Conservation (phyloP, 2,797 vertebrate species). For the Holocentrus rufus region DNA sequence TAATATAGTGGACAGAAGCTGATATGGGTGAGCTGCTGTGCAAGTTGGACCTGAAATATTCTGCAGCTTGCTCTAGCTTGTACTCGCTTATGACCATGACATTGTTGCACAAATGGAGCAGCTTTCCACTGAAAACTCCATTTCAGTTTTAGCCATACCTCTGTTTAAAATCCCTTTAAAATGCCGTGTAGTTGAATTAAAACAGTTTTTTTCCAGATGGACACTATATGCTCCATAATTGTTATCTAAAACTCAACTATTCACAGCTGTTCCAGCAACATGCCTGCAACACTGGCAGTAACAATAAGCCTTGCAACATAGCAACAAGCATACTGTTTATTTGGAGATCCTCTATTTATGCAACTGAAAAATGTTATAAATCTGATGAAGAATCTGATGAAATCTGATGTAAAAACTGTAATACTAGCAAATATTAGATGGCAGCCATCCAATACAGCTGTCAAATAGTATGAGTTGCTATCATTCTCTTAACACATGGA, state of each 20-base stretch:
- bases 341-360: background rate
- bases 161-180: background rate
- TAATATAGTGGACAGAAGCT: background rate
- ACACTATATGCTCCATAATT: background rate
- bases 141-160: background rate
- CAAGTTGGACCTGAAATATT: background rate
- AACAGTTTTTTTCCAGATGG: background rate
- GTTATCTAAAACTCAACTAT: background rate
- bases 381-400: background rate
- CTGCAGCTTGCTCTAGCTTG: background rate
- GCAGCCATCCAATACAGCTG: too few relatives aligned
- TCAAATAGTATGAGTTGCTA: too few relatives aligned
- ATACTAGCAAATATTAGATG: too few relatives aligned
- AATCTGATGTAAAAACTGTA: too few relatives aligned
- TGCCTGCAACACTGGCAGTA: background rate
- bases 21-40: background rate
- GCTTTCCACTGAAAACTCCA: background rate
- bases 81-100: background rate
- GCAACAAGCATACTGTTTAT: background rate
- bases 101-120: background rate
- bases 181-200: background rate
- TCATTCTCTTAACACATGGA: too few relatives aligned
- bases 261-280: background rate
- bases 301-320: background rate
- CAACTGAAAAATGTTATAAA: background rate